Base-by-base conservation (phyloP, 2,888 invertebrate genomes). In the Caenorhabditis plicata region DNA sequence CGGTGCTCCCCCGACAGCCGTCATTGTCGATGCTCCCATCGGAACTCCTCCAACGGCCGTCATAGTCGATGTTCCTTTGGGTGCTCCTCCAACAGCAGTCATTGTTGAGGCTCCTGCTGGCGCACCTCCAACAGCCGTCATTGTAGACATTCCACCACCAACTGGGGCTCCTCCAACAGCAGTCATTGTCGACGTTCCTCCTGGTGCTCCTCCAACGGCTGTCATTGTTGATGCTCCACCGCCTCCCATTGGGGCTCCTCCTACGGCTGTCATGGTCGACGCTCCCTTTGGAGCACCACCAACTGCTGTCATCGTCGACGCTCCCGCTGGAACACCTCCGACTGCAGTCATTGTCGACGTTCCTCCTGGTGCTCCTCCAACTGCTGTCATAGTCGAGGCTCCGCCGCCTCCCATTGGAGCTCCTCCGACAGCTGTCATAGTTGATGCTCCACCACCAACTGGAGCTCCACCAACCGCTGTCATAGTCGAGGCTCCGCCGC, bases 371-470 rank as follows among this genome's bases (percentile, higher is more conserved):
- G 53, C 43, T 13, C 44, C 54, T n/a, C 41, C 41, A 15, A 45
- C 46, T 22, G 46, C 53, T 19, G 46, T 43, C 48, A 49, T 55
- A 1, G 47, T 47, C 7, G 49, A 44, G 9, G 42, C 33, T 15
- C 57, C 54, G 17, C 31, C 45, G n/a, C n/a, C n/a, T n/a, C n/a
- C n/a, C n/a, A n/a, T n/a, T 23, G 67, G 67, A 15, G 64, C 61
- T 29, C 66, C 69, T 26, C 67, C 63, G n/a, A 69, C 52, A 15
- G 69, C 69, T 15, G 71, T 68, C 67, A 71, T 69, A 1, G 71
- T 69, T 3, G 58, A 62, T 1, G 41, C n/a, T 43, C 66, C 49
- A 26, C 58, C 53, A 20, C 41, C 41, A 17, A 23, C 22, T 22
- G 49, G 54, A n/a, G 54, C 55, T 33, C 53, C 53, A 26, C 44